Evolutionary conservation across 2,888 invertebrate genomes (phyloP).

Genomic region (Isoperla grammatica): DNA sequence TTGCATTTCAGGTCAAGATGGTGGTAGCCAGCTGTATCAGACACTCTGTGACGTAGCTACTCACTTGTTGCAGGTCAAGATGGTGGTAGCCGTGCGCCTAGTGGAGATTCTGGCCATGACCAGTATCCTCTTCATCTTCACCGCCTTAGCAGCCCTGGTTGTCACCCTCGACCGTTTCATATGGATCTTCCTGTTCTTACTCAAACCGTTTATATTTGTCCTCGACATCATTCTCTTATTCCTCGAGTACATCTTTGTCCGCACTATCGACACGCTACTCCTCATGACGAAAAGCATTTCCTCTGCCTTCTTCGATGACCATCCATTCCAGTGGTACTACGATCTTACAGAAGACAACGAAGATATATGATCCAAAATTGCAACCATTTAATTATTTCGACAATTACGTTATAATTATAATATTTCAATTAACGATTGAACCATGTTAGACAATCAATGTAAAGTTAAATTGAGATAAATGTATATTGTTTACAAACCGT

Average conservation of each 20-base stretch:
- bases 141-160: conserved; percentile 13
- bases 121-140: conserved; percentile 14
- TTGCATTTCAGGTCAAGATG: too few relatives aligned
- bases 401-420: too few relatives aligned
- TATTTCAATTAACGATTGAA: too few relatives aligned
- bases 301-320: conserved; percentile 12
- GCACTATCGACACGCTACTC: conserved; percentile 18
- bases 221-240: conserved; percentile 10
- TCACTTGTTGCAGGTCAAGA: conserved; percentile 5
- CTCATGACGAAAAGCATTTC: conserved; percentile 2
- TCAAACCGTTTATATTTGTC: conserved; percentile 19
- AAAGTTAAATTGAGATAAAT: too few relatives aligned
- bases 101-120: conserved; percentile 21
- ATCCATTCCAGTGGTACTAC: conserved; percentile 22
- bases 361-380: too few relatives aligned
- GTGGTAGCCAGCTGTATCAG: too few relatives aligned
- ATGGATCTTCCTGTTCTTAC: conserved; percentile 11
- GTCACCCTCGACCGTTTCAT: conserved; percentile 18
- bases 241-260: conserved; percentile 17
- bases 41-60: too few relatives aligned
- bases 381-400: too few relatives aligned
- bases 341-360: not conserved
- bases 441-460: too few relatives aligned
- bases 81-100: conserved; percentile 25
- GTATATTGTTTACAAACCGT: too few relatives aligned